Base-by-base conservation (phyloP, 2,113 vertebrate genomes). In the Gnathonemus longibarbis region DNA sequence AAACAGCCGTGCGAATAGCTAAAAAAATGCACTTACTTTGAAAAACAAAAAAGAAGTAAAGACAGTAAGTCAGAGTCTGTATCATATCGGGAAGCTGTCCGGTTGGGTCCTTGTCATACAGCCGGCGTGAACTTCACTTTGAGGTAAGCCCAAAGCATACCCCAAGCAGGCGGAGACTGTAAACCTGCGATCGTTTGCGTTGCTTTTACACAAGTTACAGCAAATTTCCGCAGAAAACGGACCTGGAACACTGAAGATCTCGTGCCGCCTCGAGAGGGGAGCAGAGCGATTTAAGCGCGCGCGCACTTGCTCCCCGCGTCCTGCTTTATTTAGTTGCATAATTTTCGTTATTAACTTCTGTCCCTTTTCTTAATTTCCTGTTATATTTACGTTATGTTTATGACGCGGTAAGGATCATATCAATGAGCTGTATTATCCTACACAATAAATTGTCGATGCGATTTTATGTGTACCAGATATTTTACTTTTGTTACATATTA, bases 51-150 rank as follows among this genome's bases (percentile, higher is more conserved):
- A 95, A 45, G 39, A 95, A 84, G 92, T 84, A 95, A 87, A 91
- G 92, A 92, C 95, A 89, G 85, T 94, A 86, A 90, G 91, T 77
- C 27, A 95, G 90, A 91, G 87, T 87, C 83, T 91, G 91, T 91
- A 88, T 94, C 95, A 96, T 96, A 93, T 87, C 85, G 91, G 88
- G 89, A 93, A 94, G 91, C 90, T 90, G 42, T 94, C 91, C 56
- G 52, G 88, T 24, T 90, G 89, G 90, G 74, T 56, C 48, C 88
- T 66, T 66, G 5, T 77, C 83, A 58, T 74, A 52, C 87, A 92
- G 90, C 88, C 89, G 3, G 6, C 6, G 39, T 10, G 80, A 84
- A 48, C 83, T 45, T 48, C 9, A 48, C 62, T 27, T 70, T 70
- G 45, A 84, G 45, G 83, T 48, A n/a, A 46, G 24, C 45, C 19